phyloP scores from a whole-genome alignment of 2,113 vertebrate species.

The Sarotherodon lohbergeri region DNA sequence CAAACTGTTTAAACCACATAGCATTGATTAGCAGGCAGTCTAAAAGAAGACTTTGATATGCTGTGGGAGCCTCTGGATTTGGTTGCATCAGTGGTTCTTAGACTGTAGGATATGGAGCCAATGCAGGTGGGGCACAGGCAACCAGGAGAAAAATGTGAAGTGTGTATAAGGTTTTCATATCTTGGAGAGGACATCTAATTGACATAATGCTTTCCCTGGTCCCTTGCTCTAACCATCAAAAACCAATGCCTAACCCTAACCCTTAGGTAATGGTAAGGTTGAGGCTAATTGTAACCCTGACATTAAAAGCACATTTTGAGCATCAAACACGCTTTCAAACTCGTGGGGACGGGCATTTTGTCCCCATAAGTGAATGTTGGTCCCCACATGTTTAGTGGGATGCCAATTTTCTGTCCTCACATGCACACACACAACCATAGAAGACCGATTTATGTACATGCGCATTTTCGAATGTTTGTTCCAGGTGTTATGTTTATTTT shows the following conservation, averaged over 20 bases:
- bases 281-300: neutral
- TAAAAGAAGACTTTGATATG: neutral
- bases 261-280: neutral
- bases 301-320: neutral
- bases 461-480: fast-evolving
- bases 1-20: neutral
- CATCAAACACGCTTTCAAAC: neutral
- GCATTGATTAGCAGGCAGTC: neutral
- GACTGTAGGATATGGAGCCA: neutral
- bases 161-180: neutral
- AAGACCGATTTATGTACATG: neutral
- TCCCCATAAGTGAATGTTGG: neutral
- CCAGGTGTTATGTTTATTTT: neutral
- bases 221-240: neutral
- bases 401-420: neutral
- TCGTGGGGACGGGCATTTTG: neutral
- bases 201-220: neutral
- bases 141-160: neutral
- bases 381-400: neutral
- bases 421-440: neutral
- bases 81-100: neutral
- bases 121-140: neutral
- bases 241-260: fast-evolving
- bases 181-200: neutral
- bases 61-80: neutral